Evolutionary conservation across 2,888 invertebrate genomes (phyloP).

Genomic region (Cremastobaeus sp.): DNA sequence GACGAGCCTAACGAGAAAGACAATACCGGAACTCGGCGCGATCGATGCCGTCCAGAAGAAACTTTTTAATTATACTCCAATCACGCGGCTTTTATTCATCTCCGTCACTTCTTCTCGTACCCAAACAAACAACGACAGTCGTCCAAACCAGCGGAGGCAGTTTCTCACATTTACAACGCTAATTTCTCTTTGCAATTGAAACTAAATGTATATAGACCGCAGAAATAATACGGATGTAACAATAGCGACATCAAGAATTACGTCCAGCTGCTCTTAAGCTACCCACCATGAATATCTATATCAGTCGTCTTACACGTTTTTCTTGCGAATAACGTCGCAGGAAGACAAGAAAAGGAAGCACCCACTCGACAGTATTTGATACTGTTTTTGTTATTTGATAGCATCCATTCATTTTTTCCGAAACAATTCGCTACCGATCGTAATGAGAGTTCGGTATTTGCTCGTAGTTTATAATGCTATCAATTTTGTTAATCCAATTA

Average conservation of each 20-base stretch:
- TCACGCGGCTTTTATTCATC: conserved; percentile 29
- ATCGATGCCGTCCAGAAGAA: conserved; percentile 44
- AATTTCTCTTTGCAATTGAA: conserved; percentile 10
- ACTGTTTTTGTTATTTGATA: no score
- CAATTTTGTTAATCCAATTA: conserved; percentile 24
- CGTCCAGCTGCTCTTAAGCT: no score
- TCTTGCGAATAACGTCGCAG: no score
- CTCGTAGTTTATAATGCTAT: conserved; percentile 23
- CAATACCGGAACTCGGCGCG: conserved; percentile 48
- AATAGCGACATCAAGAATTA: no score
- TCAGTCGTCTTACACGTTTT: no score
- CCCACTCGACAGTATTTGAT: no score
- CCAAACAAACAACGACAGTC: background rate
- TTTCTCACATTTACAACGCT: conserved; percentile 20
- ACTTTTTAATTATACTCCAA: conserved; percentile 54
- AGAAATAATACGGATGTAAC: background rate
- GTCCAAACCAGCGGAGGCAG: conserved; percentile 4
- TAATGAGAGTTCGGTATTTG: background rate
- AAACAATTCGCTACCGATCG: background rate
- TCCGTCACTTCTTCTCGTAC: background rate
- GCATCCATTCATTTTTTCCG: background rate
- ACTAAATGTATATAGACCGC: background rate
- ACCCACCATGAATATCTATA: no score
- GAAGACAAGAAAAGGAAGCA: no score
- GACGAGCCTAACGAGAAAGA: conserved; percentile 57